These are phyloP conservation scores for Sussaba pulchella DNA, from an alignment of 2,888 invertebrate genomes.

Conservation along the genomic window DNA sequence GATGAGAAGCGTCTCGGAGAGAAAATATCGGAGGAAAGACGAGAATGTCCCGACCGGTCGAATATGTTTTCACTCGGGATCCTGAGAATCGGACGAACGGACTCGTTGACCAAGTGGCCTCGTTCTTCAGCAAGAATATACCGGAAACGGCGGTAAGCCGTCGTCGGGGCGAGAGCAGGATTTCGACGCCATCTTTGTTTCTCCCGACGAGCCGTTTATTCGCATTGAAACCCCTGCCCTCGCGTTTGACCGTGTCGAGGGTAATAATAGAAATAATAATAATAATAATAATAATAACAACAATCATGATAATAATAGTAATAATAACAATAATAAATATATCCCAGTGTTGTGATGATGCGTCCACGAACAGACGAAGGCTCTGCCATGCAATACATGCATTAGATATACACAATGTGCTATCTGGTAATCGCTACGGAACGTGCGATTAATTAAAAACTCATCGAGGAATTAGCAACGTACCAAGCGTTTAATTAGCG, in stretches of 20 bases:
- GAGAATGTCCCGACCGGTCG: slow-evolving; percentile 66
- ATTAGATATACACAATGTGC: slow-evolving; percentile 9
- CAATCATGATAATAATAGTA: no score
- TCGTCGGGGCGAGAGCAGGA: slow-evolving; percentile 66
- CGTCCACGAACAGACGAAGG: slow-evolving; percentile 28
- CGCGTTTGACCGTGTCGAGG: slow-evolving; percentile 1
- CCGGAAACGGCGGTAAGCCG: slow-evolving; percentile 80
- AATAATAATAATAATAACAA: no score
- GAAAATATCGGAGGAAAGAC: slow-evolving; percentile 25
- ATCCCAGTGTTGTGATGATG: slow-evolving; percentile 28
- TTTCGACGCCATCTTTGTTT: slow-evolving; percentile 63
- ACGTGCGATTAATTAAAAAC: slow-evolving; percentile 38
- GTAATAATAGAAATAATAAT: no score
- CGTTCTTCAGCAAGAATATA: slow-evolving; percentile 78
- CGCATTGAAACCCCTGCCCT: slow-evolving; percentile 4
- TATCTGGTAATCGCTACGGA: neutral
- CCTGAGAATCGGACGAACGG: slow-evolving; percentile 81
- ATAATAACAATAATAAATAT: no score
- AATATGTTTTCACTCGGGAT: slow-evolving; percentile 80
- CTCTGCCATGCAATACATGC: slow-evolving; percentile 1
- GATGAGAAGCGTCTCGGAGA: slow-evolving; percentile 3
- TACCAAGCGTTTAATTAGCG: slow-evolving; percentile 19
- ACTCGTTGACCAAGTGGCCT: slow-evolving; percentile 84
- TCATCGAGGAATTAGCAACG: neutral
- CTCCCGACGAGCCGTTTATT: slow-evolving; percentile 35